Evolutionary conservation across 2,113 vertebrate genomes (phyloP), one percentile per base, ranked within the genome.

Genomic region (Archilochus colubris): DNA sequence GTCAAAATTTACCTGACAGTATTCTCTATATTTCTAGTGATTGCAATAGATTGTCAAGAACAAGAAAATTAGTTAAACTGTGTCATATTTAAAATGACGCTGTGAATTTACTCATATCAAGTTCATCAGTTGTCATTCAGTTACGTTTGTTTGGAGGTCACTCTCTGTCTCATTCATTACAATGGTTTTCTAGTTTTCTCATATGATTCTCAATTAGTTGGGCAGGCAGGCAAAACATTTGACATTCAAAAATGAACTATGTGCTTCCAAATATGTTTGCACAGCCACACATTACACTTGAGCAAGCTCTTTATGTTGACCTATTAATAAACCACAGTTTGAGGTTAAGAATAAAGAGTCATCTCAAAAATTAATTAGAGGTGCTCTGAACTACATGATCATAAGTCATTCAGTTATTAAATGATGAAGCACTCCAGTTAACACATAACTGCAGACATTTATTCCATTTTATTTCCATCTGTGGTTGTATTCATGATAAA

Each of bases 111-210:
- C 53, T 96, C 59, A 70, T 70, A 94, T 82, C 78, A 91, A 86
- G 75, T 88, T 95, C 94, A 97, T 96, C 94, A 96, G 66, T 96
- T 95, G 61, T 97, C 97, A 97, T 96, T 95, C 92, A 96, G 73
- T 95, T 94, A 88, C 2, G 20, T 68, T 79, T 92, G 66, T 94
- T 91, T 79, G 78, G 95, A 98, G 91, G 54, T 82, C 75, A 84
- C 54, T 24, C 17, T 75, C 77, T 86, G 36, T 89, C 84, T 97
- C 89, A 75, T 97, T 95, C 92, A 90, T 93, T 97, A 94, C 69
- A 86, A 78, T 25, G 50, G 81, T 68, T 86, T 96, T 94, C 91
- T 70, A 31, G 38, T 79, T 89, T 88, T 96, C 86, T 70, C 61
- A 67, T 93, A 92, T 93, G 82, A 91, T 94, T 97, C 92, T 91